phyloP scores from a whole-genome alignment of 2,797 vertebrate genomes.

The Lithobates sylvaticus region DNA sequence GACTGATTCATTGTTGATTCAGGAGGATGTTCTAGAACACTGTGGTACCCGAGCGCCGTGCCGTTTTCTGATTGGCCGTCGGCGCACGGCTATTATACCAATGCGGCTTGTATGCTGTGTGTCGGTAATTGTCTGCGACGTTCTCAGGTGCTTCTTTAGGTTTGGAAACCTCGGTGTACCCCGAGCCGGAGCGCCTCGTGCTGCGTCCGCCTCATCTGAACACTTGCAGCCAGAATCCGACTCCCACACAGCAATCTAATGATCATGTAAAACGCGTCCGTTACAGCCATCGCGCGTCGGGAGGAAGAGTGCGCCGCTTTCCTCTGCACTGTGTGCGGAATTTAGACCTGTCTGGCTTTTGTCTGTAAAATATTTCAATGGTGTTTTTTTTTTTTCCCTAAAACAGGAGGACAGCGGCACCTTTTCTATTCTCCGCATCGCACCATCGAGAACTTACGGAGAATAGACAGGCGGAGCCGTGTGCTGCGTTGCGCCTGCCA shows the following conservation, averaged over 20 bases:
- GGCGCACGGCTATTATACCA: background rate
- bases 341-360: too few species aligned
- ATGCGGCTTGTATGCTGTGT: background rate
- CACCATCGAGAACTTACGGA: too few species aligned
- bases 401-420: too few species aligned
- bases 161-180: too few species aligned
- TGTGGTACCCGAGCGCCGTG: too few species aligned
- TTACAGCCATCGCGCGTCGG: background rate
- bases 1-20: background rate
- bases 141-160: background rate
- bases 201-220: background rate
- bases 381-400: too few species aligned
- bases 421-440: too few species aligned
- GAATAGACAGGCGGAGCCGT: too few species aligned
- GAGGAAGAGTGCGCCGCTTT: background rate
- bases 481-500: too few species aligned
- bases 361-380: too few species aligned
- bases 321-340: background rate
- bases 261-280: background rate
- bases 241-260: constrained; percentile 10
- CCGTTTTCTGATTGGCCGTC: background rate
- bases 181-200: too few species aligned
- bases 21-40: background rate
- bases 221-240: background rate
- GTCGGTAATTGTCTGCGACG: background rate